Base-by-base conservation (phyloP, 2,797 vertebrate species). In the Chloroceryle amazona region DNA sequence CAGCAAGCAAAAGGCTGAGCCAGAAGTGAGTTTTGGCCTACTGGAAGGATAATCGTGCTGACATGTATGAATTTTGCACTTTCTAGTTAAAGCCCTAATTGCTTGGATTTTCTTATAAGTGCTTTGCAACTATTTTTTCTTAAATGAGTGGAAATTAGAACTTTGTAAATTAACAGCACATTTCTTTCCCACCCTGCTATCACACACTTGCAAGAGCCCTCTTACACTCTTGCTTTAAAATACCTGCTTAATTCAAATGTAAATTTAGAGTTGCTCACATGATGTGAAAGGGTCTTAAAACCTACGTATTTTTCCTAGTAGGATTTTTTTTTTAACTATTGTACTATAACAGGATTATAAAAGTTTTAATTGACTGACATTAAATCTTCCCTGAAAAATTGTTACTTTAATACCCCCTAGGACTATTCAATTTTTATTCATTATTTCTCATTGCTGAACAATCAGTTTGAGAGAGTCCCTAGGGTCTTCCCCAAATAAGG, bases 371-470 rank as follows among this genome's bases (percentile, higher is more conserved):
- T 14, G 26, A 63, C 63, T 76, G 67, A 73, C 73, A 71, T 73
- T 76, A 94, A 93, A 89, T 94, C 78, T 90, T 84, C 57, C 41
- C 58, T 51, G 49, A 37, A 84, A 96, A 96, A 89, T 5, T 35
- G 37, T 79, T 95, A 93, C 66, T 95, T 91, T 79, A 88, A 95
- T 94, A 79, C 37, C 60, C 35, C 31, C 55, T 52, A 88, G 85
- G 89, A 86, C 76, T 75, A 72, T 76, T 83, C 58, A 63, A 31
- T 54, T 90, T 93, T 93, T 72, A 90, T 94, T 95, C 58, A 86
- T 93, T 94, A 76, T 90, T 86, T 90, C 67, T 93, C 57, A 90
- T 84, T 89, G 90, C 76, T 85, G 83, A 93, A 86, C 94, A 93
- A 82, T 73, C 80, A 71, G 70, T 70, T 79, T 70, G 70, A 93